Base-by-base conservation (phyloP, 2,888 invertebrate species). In the Xestoiulus laeticollis region DNA sequence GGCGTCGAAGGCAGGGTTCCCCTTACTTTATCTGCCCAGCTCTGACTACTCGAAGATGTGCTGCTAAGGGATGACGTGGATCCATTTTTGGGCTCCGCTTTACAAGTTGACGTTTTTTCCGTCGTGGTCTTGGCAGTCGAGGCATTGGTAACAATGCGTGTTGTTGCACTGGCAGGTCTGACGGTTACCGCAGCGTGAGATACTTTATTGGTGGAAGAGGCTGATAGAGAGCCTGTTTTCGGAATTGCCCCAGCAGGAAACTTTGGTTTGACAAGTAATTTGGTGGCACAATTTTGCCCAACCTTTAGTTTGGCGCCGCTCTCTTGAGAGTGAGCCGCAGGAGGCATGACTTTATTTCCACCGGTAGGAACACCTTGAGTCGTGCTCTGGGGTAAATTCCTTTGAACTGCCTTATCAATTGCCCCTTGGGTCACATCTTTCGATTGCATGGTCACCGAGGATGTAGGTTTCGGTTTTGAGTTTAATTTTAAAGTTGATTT, bases 21-120 rank as follows among this genome's bases (percentile, higher is more conserved):
- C 88, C 91, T 91, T 26, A 93, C 92, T 89, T 91, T 91, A 90
- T 92, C 93, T 26, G 93, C 93, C 93, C 92, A 93, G 88, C 92
- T 92, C 90, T 91, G 91, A 1, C 91, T 91, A 26, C 90, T 89
- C 10, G 90, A 90, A 0, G 90, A 90, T 8, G 90, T 89, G 48
- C 90, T 90, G 88, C 90, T 90, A 8, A 91, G 89, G 1, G 91
- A 91, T 6, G 91, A 90, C 44, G 89, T 90, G 8, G 91, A 91
- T 59, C 90, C 90, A 86, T 89, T 90, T 85, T 88, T 89, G 43
- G 88, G 85, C 22, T 83, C 87, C 33, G 86, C 82, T 14, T 87
- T 88, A 82, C 48, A 10, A 30, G 22, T 14, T 14, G 78, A 4
- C 3, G 78, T 8, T 4, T 30, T 78, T 44, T 85, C 85, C 19